These are phyloP conservation scores for Himalopsyche kuldschensis DNA, from an alignment of 2,888 invertebrate species.

Conservation along the genomic window DNA sequence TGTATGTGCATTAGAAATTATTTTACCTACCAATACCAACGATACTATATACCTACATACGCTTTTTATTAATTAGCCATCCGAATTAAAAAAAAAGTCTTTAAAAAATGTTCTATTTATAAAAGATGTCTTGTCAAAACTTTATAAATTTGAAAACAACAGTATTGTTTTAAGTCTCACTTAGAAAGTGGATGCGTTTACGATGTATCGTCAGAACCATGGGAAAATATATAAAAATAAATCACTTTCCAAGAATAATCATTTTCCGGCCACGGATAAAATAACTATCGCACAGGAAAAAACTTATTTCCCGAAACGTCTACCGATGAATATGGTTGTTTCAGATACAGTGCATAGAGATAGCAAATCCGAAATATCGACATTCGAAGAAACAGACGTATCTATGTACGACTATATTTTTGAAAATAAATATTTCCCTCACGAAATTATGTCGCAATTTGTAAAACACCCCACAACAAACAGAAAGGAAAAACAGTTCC, in stretches of 20 bases:
- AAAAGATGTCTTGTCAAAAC: too few species aligned
- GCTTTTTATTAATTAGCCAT: too few species aligned
- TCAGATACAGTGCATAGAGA: slow-evolving; percentile 13
- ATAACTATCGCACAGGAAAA: neutral
- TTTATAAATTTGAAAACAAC: too few species aligned
- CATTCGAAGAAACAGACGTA: neutral
- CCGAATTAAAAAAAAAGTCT: too few species aligned
- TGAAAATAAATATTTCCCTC: neutral
- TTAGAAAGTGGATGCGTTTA: neutral
- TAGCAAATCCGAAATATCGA: neutral
- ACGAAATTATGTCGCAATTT: neutral
- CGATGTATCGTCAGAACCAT: neutral
- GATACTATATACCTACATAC: too few species aligned
- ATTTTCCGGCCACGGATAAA: neutral
- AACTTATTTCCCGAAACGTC: neutral
- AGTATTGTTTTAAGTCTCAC: too few species aligned
- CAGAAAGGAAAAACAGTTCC: neutral
- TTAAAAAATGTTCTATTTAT: too few species aligned
- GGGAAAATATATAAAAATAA: neutral
- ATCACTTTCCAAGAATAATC: neutral
- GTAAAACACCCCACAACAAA: neutral
- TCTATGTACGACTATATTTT: slow-evolving; percentile 16
- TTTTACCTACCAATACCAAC: too few species aligned
- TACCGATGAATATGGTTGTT: slow-evolving; percentile 18
- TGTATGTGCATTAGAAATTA: too few species aligned